Evolutionary conservation across 1,140 invertebrate genomes (phyloP), one percentile per base, ranked within the genome.

Genomic region (Drosophila santomea): DNA sequence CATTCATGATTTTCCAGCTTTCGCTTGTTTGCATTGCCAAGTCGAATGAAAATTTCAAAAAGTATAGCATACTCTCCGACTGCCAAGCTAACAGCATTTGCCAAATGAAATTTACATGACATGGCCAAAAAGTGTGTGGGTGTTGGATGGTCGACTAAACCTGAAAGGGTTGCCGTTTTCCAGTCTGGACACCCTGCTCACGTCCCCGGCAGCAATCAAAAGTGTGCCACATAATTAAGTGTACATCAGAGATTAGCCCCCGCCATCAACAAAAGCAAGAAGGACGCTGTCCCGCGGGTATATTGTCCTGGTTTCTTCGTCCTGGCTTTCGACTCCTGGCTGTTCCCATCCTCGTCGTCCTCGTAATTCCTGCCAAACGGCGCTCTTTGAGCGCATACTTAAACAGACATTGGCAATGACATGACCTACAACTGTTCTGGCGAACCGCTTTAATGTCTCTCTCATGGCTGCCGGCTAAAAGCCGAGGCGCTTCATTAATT

Each of bases 241-340:
- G 77, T 78, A 89, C 80, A 88, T 88, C 84, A 89, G 84, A 88
- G 84, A 88, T 88, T 89, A 88, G 83, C 84, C 72, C 72, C 56
- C 68, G 69, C 56, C 69, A 61, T 75, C 77, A 84, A 50, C 68
- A 58, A 83, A 75, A 60, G 56, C 44, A 77, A 47, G 50, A 12
- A 6, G 64, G 56, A 32, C 32, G 55, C 35, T 69, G 54, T 55
- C 57, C 72, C 61, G 56, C 28, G 43, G 52, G 52, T 41, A 25
- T 36, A 61, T 44, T 50, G 32, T 76, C 35, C 62, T 50, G 35
- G 43, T n/a, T 35, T 11, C 36, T 50, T 11, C 35, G 2, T 28
- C 17, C n/a, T 35, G 3, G 7, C 28, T 8, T 28, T 14, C 2
- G 8, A 20, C 14, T 39, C 15, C 39, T 47, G 20, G 39, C 1